These are phyloP conservation scores for Axea sp. DNA, from an alignment of 2,888 invertebrate genomes.

Conservation along the genomic window DNA sequence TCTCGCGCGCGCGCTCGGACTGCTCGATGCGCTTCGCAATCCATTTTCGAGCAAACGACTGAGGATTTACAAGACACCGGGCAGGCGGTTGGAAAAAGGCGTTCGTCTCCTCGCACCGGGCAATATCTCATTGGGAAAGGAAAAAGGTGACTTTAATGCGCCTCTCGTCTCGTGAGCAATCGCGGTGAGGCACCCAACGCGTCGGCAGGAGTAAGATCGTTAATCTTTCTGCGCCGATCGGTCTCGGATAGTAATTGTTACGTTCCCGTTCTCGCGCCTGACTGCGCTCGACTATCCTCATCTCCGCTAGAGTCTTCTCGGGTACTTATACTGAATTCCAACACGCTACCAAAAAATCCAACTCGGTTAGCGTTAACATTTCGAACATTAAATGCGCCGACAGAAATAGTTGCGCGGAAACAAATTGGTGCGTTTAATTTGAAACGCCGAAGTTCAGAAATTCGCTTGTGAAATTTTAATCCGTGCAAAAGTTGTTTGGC, in stretches of 20 bases:
- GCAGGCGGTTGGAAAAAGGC: conserved; percentile 64
- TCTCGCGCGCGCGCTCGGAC: conserved; percentile 29
- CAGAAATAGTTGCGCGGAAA: conserved; percentile 30
- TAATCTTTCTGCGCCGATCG: conserved; percentile 79
- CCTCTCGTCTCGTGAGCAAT: conserved; percentile 75
- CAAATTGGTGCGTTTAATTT: conserved; percentile 28
- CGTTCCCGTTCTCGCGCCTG: conserved; percentile 78
- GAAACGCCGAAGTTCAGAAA: background rate
- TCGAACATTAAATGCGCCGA: conserved; percentile 32
- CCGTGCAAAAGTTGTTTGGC: too few species aligned
- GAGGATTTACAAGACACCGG: conserved; percentile 64
- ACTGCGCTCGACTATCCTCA: conserved; percentile 64
- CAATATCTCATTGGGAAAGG: conserved; percentile 79
- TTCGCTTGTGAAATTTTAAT: too few species aligned
- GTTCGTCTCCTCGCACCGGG: conserved; percentile 68
- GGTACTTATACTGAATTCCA: conserved; percentile 53
- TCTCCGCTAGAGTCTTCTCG: conserved; percentile 42
- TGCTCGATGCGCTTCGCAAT: conserved; percentile 53
- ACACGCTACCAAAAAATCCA: conserved; percentile 55
- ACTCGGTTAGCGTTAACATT: conserved; percentile 51
- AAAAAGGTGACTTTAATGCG: conserved; percentile 79
- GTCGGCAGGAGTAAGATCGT: conserved; percentile 78
- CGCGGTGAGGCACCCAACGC: conserved; percentile 75
- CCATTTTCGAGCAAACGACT: conserved; percentile 62
- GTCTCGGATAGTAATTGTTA: conserved; percentile 79